Evolutionary conservation across 2,797 vertebrate species (phyloP), one percentile per base, ranked within the genome.

Genomic region (Schizopygopsis pylzovi): DNA sequence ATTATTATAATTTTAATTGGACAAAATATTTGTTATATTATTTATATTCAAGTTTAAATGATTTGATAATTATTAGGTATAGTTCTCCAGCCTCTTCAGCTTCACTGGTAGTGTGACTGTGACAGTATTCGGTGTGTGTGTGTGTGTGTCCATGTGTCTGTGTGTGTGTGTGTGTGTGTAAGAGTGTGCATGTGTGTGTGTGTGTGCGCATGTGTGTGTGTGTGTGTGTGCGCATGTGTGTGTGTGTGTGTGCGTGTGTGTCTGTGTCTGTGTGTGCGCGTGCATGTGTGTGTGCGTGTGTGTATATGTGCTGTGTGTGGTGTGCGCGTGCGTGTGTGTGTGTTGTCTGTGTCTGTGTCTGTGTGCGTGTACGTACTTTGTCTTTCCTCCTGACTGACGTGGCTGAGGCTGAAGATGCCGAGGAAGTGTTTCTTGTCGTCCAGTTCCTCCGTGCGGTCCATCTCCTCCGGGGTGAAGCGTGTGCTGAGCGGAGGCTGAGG

Each of bases 351-450:
- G 25, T 28, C 25, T 28, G 41, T 22, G 59, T 47, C 37, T 25
- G 68, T 81, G 52, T 49, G 20, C 54, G 52, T 70, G 77, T 79
- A 89, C 86, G 28, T 68, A 99, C 98, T 97, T 96, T 91, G 96
- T 90, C 97, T 96, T 92, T 97, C 96, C 91, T 99, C 97, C 0
- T 96, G 84, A 0, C 96, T 98, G 92, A 99, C 94, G 81, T 99
- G 98, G 0, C 97, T 97, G 86, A 99, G 95, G 93, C 95, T 97
- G 94, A 99, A 99, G 92, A 97, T 96, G 84, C 96, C 97, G 90
- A 99, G 96, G 94, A 99, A 99, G 79, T 95, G 95, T 75, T 97
- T 99, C 95, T 99, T 99, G 92, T 99, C 97, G 91, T 99, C 97
- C 5, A 99, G 95, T 93, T 98, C 97, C 61, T 98, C 97, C 20